These are phyloP conservation scores for Rhabdomys pumilio DNA, from an alignment of 2,797 vertebrate genomes.

Conservation along the genomic window DNA sequence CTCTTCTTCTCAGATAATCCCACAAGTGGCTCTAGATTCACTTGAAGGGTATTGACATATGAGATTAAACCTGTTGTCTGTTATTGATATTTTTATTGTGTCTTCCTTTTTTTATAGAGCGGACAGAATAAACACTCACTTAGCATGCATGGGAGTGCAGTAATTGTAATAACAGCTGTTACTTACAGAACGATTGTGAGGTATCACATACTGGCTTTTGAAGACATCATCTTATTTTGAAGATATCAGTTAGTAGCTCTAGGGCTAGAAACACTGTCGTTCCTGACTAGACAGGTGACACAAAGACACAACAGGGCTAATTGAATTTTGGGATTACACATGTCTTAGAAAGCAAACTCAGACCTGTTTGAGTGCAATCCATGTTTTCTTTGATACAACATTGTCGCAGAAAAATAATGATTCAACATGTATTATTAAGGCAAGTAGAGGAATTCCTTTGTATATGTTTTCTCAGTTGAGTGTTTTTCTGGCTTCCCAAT, in stretches of 20 bases:
- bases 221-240: neutral
- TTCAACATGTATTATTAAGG: neutral
- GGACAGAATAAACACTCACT: neutral
- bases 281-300: neutral
- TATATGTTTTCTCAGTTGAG: neutral
- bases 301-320: neutral
- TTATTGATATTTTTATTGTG: conserved; percentile 26
- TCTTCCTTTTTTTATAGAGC: conserved; percentile 46
- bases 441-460: neutral
- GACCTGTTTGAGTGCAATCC: neutral
- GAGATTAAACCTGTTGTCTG: neutral
- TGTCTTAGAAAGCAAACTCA: neutral
- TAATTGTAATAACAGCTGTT: neutral
- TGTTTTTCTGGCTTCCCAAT: conserved; percentile 44
- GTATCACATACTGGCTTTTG: neutral
- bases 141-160: neutral
- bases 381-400: neutral
- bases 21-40: conserved; percentile 1
- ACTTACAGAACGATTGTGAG: neutral
- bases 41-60: neutral
- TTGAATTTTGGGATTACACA: neutral
- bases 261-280: neutral
- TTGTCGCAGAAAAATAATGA: neutral
- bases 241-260: neutral
- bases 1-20: conserved; percentile 2